These are phyloP conservation scores for Dolichallabes microphthalmus DNA, from an alignment of 2,113 vertebrate species.

Conservation along the genomic window DNA sequence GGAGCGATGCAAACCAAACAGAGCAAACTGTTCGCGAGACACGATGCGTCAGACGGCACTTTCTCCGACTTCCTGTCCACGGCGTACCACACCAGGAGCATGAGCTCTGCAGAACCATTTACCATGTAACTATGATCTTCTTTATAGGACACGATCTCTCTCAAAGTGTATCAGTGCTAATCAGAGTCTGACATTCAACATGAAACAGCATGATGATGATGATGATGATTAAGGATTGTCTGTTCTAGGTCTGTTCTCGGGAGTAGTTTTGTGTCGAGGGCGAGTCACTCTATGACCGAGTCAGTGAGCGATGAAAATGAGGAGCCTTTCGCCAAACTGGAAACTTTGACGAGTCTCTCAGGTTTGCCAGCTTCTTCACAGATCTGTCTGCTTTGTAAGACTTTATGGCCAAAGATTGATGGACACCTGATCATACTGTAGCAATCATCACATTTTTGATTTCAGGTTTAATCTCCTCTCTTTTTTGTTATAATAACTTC, in stretches of 20 bases:
- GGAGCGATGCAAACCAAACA: constrained; percentile 55
- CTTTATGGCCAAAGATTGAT: neutral
- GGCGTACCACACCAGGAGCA: constrained; percentile 66
- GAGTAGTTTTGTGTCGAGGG: constrained; percentile 74
- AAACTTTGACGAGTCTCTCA: constrained; percentile 59
- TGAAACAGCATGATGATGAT: neutral
- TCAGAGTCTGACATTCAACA: neutral
- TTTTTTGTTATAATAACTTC: neutral
- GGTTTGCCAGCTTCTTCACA: constrained; percentile 61
- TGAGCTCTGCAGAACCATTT: constrained; percentile 69
- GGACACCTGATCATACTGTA: neutral
- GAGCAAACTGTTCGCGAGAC: constrained; percentile 67
- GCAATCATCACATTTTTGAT: neutral
- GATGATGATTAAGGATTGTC: neutral
- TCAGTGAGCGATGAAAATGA: constrained; percentile 68
- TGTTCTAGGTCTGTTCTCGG: constrained; percentile 71
- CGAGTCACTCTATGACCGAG: constrained; percentile 65
- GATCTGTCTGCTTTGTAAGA: neutral
- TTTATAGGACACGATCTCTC: neutral
- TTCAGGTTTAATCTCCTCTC: neutral
- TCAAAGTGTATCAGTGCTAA: neutral
- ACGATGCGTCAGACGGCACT: constrained; percentile 60
- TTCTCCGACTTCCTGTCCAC: constrained; percentile 61
- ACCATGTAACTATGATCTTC: constrained; percentile 70
- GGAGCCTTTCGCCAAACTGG: constrained; percentile 65